A percentile compares a stretch with the other conserved stretches of the same genome.
Conservation (phyloP, 2,888 invertebrate species). For the Temnothorax unifasciatus region DNA sequence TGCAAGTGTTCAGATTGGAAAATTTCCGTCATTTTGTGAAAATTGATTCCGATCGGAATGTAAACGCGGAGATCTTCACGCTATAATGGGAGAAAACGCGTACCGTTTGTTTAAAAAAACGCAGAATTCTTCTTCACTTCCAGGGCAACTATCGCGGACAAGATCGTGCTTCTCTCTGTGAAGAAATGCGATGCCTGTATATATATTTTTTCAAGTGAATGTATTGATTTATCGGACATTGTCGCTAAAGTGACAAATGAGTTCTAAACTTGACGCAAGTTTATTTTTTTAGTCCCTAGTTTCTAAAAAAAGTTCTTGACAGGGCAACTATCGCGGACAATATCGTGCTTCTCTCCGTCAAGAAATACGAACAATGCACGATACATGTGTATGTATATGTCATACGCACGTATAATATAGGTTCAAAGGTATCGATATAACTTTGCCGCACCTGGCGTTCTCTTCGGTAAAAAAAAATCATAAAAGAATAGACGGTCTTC, state of each 20-base stretch:
- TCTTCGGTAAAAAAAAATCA: conserved; percentile 7
- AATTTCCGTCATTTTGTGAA: neutral
- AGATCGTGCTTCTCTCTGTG: neutral
- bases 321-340: conserved; percentile 3
- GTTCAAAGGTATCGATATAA: conserved; percentile 6
- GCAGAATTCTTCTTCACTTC: neutral
- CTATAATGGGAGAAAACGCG: neutral
- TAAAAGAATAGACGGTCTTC: conserved; percentile 8
- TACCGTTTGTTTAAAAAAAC: neutral
- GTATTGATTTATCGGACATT: conserved; percentile 1
- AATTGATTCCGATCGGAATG: neutral
- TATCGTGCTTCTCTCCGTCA: neutral
- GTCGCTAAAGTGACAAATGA: conserved; percentile 13
- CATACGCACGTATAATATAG: neutral
- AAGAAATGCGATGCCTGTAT: neutral
- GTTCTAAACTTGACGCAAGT: neutral
- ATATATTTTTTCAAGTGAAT: neutral
- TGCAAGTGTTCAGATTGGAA: neutral
- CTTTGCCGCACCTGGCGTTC: neutral
- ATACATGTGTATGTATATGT: neutral
- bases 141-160: neutral
- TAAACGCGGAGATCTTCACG: no score
- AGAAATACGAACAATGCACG: neutral
- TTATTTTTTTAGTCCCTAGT: neutral
- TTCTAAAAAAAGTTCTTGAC: conserved; percentile 3